These are phyloP conservation scores for Scolopax mira DNA, from an alignment of 2,113 vertebrate species.

Conservation along the genomic window DNA sequence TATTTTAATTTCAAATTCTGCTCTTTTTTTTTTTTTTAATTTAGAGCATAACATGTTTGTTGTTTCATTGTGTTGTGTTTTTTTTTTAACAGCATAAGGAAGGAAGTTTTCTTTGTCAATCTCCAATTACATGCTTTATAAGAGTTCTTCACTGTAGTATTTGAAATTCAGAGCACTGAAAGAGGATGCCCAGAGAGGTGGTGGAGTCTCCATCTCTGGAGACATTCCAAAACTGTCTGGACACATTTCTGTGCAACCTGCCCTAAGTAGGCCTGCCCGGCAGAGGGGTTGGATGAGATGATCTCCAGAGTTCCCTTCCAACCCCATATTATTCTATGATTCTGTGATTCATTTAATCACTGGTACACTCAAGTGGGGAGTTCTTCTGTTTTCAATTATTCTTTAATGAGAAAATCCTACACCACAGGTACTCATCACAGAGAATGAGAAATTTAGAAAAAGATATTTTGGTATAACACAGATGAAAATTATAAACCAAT, in stretches of 20 bases:
- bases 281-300: too few species aligned
- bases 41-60: neutral
- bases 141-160: neutral
- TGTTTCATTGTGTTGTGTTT: too few species aligned
- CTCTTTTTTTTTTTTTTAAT: neutral
- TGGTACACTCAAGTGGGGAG: neutral
- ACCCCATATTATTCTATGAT: too few species aligned
- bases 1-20: neutral
- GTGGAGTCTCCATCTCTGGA: too few species aligned
- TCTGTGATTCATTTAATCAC: neutral
- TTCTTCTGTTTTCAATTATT: neutral
- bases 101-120: neutral
- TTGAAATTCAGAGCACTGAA: neutral
- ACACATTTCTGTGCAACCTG: too few species aligned
- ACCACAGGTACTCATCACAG: neutral
- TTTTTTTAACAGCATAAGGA: neutral
- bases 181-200: too few species aligned
- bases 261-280: too few species aligned
- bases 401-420: neutral
- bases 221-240: too few species aligned
- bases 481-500: neutral
- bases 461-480: neutral
- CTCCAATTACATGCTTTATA: neutral
- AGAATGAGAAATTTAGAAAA: neutral
- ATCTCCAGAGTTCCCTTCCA: too few species aligned